Conservation (phyloP, 1,140 invertebrate species). For the Monochamus saltuarius region DNA sequence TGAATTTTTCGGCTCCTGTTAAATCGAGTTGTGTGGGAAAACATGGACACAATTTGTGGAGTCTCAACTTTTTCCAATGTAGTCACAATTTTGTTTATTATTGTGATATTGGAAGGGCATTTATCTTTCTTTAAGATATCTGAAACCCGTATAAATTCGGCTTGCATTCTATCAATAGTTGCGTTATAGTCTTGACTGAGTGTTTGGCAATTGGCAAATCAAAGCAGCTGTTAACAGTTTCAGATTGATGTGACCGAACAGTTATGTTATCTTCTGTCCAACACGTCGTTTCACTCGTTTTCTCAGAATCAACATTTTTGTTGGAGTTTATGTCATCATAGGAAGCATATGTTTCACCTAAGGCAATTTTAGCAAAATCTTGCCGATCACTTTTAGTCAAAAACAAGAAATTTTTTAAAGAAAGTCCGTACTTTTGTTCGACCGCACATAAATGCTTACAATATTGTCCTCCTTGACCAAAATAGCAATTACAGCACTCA, state of each 20-base stretch:
- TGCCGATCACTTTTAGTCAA: background rate
- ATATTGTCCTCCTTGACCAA: background rate
- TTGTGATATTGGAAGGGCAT: too few relatives aligned
- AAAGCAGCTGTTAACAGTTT: background rate
- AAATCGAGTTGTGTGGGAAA: too few relatives aligned
- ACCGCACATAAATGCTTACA: background rate
- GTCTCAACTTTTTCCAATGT: too few relatives aligned
- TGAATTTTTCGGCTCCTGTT: too few relatives aligned
- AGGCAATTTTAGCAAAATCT: background rate
- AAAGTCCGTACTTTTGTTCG: background rate
- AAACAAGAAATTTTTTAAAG: conserved; percentile 1
- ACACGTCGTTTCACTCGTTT: background rate
- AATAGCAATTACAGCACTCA: background rate
- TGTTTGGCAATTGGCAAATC: too few relatives aligned
- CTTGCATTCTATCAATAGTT: too few relatives aligned
- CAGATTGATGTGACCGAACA: background rate
- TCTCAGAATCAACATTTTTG: background rate
- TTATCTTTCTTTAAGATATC: too few relatives aligned
- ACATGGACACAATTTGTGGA: too few relatives aligned
- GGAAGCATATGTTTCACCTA: background rate
- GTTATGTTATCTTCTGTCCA: background rate
- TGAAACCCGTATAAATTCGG: too few relatives aligned
- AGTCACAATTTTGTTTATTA: too few relatives aligned
- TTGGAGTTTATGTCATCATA: too few relatives aligned
- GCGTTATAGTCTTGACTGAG: too few relatives aligned